Percentiles rank a stretch among this genome's conserved stretches.
These are phyloP conservation scores for Pteropus alecto DNA, from an alignment of 2,113 vertebrate genomes.

Conservation along the genomic window DNA sequence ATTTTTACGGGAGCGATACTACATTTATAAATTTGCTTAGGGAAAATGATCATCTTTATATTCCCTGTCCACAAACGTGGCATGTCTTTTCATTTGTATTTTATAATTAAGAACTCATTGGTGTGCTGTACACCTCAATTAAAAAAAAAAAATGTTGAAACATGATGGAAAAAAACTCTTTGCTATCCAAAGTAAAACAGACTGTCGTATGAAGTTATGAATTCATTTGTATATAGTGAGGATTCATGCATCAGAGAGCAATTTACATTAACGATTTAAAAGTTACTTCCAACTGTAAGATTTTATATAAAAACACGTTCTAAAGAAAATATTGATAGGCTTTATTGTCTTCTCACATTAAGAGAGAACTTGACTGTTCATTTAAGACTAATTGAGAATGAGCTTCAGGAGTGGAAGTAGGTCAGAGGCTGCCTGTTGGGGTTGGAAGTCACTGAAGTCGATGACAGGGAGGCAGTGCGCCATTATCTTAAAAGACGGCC, in stretches of 20 bases:
- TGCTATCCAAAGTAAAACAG: background rate
- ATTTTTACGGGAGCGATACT: background rate
- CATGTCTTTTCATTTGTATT: background rate
- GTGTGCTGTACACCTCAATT: background rate
- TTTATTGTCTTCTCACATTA: background rate
- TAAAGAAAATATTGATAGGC: background rate
- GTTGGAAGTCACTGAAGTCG: background rate
- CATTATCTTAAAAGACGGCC: background rate
- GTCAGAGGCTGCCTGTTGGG: background rate
- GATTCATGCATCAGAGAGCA: background rate
- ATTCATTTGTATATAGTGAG: background rate
- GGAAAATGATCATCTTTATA: background rate
- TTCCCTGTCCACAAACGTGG: background rate
- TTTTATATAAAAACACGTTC: background rate
- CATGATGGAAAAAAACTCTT: background rate
- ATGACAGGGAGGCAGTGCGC: background rate
- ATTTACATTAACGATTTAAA: background rate
- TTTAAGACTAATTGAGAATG: constrained; percentile 3
- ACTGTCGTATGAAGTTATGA: background rate
- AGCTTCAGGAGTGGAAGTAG: background rate
- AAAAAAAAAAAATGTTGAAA: background rate
- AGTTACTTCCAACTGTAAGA: background rate
- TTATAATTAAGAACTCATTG: background rate
- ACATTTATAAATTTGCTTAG: background rate
- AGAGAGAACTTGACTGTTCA: background rate